A percentile compares a stretch with the other conserved stretches of the same genome.
phyloP scores from a whole-genome alignment of 92 coral and sea anemone genomes.

The Ricordea florida region DNA sequence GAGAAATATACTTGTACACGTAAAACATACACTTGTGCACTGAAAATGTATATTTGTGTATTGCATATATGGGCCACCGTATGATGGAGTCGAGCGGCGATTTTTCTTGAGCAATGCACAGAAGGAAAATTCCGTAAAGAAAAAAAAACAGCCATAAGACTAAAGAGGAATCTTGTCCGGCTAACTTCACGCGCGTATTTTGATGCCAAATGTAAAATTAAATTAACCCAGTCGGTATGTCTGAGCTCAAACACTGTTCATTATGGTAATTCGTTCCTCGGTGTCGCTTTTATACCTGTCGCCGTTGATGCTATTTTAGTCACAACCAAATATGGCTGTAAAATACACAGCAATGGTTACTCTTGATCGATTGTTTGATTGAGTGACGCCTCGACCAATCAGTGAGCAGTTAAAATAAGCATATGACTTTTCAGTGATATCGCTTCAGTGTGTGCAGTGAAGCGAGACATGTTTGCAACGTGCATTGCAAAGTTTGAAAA shows the following conservation, averaged over 20 bases:
- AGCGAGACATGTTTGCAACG: constrained; percentile 73
- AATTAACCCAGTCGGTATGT: no score
- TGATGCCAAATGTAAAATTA: no score
- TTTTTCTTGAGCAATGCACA: no score
- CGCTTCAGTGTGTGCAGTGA: constrained; percentile 81
- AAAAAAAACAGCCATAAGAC: no score
- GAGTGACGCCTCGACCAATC: constrained; percentile 84
- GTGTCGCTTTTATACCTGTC: background rate
- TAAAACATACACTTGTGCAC: no score
- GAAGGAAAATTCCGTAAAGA: no score
- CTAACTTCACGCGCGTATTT: no score
- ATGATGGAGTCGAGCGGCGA: no score
- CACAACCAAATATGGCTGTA: constrained; percentile 88
- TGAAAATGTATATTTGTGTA: no score
- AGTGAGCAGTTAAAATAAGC: constrained; percentile 58
- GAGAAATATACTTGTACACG: no score
- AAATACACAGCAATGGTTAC: constrained; percentile 75
- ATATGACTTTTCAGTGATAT: constrained; percentile 75
- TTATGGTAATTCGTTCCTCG: background rate
- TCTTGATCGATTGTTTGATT: constrained; percentile 76
- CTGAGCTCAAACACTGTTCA: background rate
- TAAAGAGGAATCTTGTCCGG: no score
- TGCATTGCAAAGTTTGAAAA: constrained; percentile 52
- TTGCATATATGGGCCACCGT: no score
- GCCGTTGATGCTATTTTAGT: constrained; percentile 87